Percentiles rank a stretch among this genome's conserved stretches.
phyloP scores from a whole-genome alignment of 2,113 vertebrate genomes.

The Vimba vimba region DNA sequence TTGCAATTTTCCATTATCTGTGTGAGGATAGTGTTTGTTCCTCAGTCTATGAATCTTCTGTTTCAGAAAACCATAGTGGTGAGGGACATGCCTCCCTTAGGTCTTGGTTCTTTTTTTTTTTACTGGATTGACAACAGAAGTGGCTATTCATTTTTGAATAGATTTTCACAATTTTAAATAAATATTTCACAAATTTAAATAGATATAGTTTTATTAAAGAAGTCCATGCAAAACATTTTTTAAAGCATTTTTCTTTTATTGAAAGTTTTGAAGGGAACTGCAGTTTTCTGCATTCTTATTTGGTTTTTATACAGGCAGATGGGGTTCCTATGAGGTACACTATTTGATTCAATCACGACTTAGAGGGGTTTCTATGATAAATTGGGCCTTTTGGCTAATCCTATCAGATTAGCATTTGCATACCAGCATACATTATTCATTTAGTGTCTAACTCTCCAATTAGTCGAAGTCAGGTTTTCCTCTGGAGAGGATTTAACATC shows the following conservation, averaged over 20 bases:
- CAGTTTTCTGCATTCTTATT: conserved; percentile 1
- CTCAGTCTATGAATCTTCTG: conserved; percentile 50
- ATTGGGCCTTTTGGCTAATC: conserved; percentile 71
- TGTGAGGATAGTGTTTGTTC: conserved; percentile 58
- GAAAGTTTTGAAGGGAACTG: not conserved
- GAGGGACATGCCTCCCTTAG: not conserved
- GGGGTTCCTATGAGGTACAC: conserved; percentile 44
- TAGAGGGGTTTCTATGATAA: conserved; percentile 63
- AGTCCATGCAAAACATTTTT: not conserved
- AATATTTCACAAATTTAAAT: not conserved
- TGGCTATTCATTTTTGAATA: not conserved
- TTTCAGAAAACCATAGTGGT: conserved; percentile 39
- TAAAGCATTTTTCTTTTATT: conserved; percentile 36
- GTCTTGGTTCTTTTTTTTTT: conserved; percentile 11
- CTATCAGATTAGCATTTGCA: conserved; percentile 75
- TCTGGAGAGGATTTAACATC: conserved; percentile 66
- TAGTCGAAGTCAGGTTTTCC: conserved; percentile 63
- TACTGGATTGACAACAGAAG: not conserved
- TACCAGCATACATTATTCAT: conserved; percentile 75
- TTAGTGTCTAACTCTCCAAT: conserved; percentile 62
- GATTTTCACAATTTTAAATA: not conserved
- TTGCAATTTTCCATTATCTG: conserved; percentile 46
- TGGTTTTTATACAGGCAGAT: conserved; percentile 49
- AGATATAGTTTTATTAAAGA: not conserved
- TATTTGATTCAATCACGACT: conserved; percentile 62